Conservation (phyloP, 2,888 invertebrate genomes). For the Glaucopsyche alexis region DNA sequence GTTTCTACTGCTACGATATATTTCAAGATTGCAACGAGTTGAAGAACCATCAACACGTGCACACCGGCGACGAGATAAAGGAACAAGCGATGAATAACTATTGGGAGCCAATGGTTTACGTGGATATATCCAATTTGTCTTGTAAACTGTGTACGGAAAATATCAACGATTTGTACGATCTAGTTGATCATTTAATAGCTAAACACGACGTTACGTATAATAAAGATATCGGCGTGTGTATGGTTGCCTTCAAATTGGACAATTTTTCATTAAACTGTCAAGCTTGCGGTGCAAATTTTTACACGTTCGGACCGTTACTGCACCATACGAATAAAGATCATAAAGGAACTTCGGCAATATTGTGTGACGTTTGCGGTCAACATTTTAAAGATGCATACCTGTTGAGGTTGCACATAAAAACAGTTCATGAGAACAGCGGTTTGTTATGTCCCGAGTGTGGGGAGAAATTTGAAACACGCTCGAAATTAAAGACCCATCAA, state of each 20-base stretch:
- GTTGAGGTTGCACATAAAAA: conserved; percentile 59
- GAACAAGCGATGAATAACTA: conserved; percentile 66
- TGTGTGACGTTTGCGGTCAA: conserved; percentile 70
- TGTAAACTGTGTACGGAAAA: conserved; percentile 61
- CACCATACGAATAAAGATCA: conserved; percentile 72
- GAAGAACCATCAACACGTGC: conserved; percentile 58
- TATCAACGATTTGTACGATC: conserved; percentile 57
- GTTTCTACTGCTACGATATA: conserved; percentile 74
- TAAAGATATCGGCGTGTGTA: conserved; percentile 65
- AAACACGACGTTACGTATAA: conserved; percentile 60
- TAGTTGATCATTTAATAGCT: conserved; percentile 61
- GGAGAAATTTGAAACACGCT: conserved; percentile 70
- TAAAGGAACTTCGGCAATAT: conserved; percentile 64
- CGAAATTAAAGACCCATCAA: conserved; percentile 73
- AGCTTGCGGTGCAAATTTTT: conserved; percentile 62
- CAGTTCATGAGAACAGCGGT: conserved; percentile 61
- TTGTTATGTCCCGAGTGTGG: conserved; percentile 66
- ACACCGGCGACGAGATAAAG: conserved; percentile 55
- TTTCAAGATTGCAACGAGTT: conserved; percentile 65
- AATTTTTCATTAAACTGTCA: conserved; percentile 61
- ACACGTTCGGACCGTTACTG: conserved; percentile 65
- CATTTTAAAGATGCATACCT: conserved; percentile 64
- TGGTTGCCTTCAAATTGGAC: conserved; percentile 68
- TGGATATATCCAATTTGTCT: conserved; percentile 59
- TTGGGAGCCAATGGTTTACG: conserved; percentile 68